Conservation (phyloP, 2,113 vertebrate genomes). For the Melospiza georgiana region DNA sequence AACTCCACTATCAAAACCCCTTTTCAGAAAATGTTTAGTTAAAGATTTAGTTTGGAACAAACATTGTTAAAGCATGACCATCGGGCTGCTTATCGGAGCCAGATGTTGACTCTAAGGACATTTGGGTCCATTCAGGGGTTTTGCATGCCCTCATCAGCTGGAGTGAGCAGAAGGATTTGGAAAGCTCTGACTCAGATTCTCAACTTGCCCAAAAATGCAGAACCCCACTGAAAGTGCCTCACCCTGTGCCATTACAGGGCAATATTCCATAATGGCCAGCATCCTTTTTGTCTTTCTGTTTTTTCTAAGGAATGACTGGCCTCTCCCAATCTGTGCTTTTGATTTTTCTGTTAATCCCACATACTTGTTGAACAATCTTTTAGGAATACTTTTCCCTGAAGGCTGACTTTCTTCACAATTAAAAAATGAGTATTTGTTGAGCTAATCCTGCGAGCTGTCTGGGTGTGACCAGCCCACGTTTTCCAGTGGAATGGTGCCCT, state of each 20-base stretch:
- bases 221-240: slow-evolving; percentile 24
- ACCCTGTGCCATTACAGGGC: slow-evolving; percentile 10
- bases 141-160: slow-evolving; percentile 76
- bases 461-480: slow-evolving; percentile 59
- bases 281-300: neutral
- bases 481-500: slow-evolving; percentile 56
- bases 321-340: neutral
- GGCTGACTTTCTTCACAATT: slow-evolving; percentile 50
- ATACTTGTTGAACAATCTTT: neutral
- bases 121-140: slow-evolving; percentile 77
- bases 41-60: slow-evolving; percentile 60
- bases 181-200: slow-evolving; percentile 59
- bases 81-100: slow-evolving; percentile 80
- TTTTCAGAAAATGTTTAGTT: slow-evolving; percentile 71
- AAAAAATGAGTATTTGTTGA: slow-evolving; percentile 35
- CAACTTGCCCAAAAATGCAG: slow-evolving; percentile 51
- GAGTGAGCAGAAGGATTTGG: slow-evolving; percentile 67
- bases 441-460: slow-evolving; percentile 42
- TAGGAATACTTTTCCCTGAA: slow-evolving; percentile 40
- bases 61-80: slow-evolving; percentile 67
- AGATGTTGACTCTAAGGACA: slow-evolving; percentile 79
- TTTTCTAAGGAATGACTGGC: neutral
- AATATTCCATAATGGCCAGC: neutral
- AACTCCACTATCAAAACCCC: slow-evolving; percentile 51
- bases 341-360: neutral